Evolutionary conservation across 2,797 vertebrate genomes (phyloP), one percentile per base, ranked within the genome.

Genomic region (Pogoniulus pusillus): DNA sequence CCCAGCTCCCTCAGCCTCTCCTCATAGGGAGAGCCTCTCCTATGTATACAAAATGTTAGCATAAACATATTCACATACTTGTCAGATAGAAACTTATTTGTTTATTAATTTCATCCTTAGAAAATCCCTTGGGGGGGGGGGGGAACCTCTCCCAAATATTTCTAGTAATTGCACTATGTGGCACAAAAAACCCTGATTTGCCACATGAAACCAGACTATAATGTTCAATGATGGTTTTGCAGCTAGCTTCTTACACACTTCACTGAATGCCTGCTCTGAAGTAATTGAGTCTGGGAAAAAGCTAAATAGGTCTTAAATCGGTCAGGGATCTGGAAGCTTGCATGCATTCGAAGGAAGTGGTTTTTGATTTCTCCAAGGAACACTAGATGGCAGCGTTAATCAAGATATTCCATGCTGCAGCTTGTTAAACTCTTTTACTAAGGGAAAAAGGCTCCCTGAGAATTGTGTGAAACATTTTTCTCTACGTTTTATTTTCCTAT

Each of bases 361-460:
- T 27, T 72, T 86, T 81, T 12, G 76, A 90, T 95, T 92, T 96
- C 78, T 73, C 26, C 7, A 37, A 8, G 1, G 79, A 86, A 66
- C 97, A 55, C 94, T 93, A 97, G 97, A 94, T 97, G 97, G 97
- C 96, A 97, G 96, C 91, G 81, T 96, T 94, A 60, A 87, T 82
- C 95, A 96, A 96, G 91, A 45, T 3, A 95, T 94, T 24, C 32
- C 32, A 57, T 51, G 23, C 34, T 65, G 39, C 68, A 12, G 29
- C 74, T 3, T 5, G 7, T 9, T 37, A 2, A 10, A 9, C 47
- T 39, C 9, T 45, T 64, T 87, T 73, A 51, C 35, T 30, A 34
- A 71, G 43, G 14, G 65, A 68, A 66, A n/a, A 73, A 55, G 75
- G 47, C 66, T 65, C 59, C 85, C 68, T 29, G 49, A 72, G 77